These are phyloP conservation scores for Sisyra nigra DNA, from an alignment of 2,888 invertebrate species.

Conservation along the genomic window DNA sequence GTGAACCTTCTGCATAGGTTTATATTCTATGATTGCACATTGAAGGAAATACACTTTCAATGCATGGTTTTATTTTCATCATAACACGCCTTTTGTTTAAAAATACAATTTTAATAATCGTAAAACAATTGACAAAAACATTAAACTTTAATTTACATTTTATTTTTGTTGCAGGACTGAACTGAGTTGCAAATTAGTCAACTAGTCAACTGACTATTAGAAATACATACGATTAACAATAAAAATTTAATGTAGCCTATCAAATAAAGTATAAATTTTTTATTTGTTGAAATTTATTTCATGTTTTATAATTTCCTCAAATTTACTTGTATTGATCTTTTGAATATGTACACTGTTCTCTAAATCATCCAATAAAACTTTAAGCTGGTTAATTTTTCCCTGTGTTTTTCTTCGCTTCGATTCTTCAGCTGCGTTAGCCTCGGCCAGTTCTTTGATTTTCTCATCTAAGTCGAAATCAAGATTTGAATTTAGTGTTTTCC, in stretches of 20 bases:
- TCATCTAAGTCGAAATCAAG: constrained; percentile 15
- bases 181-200: not conserved
- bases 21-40: too few relatives aligned
- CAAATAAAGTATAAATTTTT: not conserved
- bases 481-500: not conserved
- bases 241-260: not conserved
- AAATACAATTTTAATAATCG: too few relatives aligned
- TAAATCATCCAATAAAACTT: constrained; percentile 21
- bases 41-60: too few relatives aligned
- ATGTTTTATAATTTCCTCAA: constrained; percentile 15
- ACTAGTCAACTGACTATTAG: not conserved
- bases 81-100: too few relatives aligned
- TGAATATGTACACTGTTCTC: constrained; percentile 22
- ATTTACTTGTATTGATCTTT: constrained; percentile 18
- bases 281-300: constrained; percentile 10
- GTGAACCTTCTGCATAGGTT: too few relatives aligned
- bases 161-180: not conserved
- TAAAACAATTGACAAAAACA: too few relatives aligned
- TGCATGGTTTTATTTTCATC: too few relatives aligned
- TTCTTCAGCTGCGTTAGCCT: constrained; percentile 9
- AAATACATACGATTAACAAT: not conserved
- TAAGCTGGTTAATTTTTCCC: constrained; percentile 18
- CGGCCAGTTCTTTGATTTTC: constrained; percentile 9
- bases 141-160: too few relatives aligned
- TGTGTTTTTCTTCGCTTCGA: constrained; percentile 12